A percentile compares a stretch with the other conserved stretches of the same genome.
These are phyloP conservation scores for Phenganax stokvisi DNA, from an alignment of 92 coral and sea anemone genomes.

Conservation along the genomic window DNA sequence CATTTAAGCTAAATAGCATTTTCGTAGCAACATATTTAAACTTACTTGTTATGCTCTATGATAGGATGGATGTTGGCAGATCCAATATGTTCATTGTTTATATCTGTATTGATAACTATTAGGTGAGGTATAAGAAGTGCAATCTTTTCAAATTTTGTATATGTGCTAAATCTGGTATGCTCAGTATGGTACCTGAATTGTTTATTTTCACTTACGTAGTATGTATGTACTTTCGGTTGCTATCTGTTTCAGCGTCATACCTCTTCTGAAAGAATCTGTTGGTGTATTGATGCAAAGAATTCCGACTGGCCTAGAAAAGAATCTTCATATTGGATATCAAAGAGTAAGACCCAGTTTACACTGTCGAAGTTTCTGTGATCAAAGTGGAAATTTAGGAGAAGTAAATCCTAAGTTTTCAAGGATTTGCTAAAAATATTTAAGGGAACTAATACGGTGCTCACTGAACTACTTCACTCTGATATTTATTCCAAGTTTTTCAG, in stretches of 20 bases:
- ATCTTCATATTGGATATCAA: conserved; percentile 86
- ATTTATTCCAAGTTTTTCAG: too few species aligned
- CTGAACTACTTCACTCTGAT: too few species aligned
- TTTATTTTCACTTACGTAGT: not conserved
- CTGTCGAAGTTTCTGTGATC: too few species aligned
- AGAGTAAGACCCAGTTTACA: conserved; percentile 53
- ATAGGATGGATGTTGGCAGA: conserved; percentile 99
- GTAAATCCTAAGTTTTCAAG: too few species aligned
- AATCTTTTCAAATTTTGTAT: not conserved
- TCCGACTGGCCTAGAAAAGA: conserved; percentile 69
- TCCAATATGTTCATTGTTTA: conserved; percentile 92
- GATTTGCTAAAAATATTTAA: too few species aligned
- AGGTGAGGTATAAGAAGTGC: conserved; percentile 50
- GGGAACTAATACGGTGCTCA: too few species aligned
- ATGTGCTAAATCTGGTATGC: not conserved
- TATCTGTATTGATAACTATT: conserved; percentile 78
- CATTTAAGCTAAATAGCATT: too few species aligned
- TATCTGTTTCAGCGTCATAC: conserved; percentile 66
- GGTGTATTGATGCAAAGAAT: conserved; percentile 93
- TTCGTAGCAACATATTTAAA: not conserved
- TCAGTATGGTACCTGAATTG: not conserved
- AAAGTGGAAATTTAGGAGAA: too few species aligned
- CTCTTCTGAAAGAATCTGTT: conserved; percentile 79
- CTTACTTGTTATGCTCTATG: not conserved
- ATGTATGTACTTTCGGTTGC: not conserved